Evolutionary conservation across 1,140 invertebrate genomes (phyloP).

Genomic region (Achatina immaculata): DNA sequence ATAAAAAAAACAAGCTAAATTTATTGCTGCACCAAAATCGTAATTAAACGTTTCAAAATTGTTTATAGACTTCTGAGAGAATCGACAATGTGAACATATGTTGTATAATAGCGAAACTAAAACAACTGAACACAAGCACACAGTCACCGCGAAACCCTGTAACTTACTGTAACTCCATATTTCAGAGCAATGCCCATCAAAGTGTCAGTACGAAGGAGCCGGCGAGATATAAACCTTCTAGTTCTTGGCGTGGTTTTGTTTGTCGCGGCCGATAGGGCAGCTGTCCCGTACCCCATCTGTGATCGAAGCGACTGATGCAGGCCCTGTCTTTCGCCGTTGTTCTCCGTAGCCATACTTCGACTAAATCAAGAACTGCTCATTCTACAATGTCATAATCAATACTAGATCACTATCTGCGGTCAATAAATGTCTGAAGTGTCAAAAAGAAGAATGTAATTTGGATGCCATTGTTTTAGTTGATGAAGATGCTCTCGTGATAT

Average conservation of each 20-base stretch:
- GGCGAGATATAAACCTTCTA: conserved; percentile 15
- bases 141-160: no score
- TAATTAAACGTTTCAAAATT: no score
- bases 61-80: no score
- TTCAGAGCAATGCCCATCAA: conserved; percentile 19
- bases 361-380: background rate
- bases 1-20: no score
- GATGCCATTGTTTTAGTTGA: background rate
- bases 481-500: background rate
- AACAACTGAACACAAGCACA: no score
- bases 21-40: no score
- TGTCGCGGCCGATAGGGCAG: background rate
- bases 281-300: conserved; percentile 21
- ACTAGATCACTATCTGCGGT: no score
- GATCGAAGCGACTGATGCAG: background rate
- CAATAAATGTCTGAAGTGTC: no score
- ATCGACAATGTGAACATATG: no score
- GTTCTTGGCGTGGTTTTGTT: background rate
- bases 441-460: no score
- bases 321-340: conserved; percentile 15
- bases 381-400: background rate
- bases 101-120: no score
- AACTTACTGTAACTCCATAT: conserved; percentile 25
- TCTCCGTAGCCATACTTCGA: background rate
- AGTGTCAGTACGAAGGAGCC: background rate